Percentiles rank a stretch among this genome's conserved stretches.
These are phyloP conservation scores for Parascotia fuliginaria DNA, from an alignment of 2,888 invertebrate species.

Conservation along the genomic window DNA sequence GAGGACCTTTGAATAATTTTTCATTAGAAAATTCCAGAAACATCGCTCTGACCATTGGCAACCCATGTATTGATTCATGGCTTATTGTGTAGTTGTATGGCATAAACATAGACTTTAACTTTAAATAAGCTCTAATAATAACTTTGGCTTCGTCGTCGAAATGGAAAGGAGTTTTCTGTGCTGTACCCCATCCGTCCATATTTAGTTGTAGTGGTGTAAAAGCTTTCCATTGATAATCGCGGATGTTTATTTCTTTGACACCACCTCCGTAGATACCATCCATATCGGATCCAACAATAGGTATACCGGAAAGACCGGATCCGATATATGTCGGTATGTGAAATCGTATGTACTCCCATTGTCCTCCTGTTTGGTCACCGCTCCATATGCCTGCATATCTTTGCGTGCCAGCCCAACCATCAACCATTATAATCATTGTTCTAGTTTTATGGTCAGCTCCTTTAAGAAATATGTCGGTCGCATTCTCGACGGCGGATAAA, in stretches of 20 bases:
- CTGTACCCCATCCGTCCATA: slow-evolving; percentile 79
- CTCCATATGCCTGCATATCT: slow-evolving; percentile 76
- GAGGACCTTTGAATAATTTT: no score
- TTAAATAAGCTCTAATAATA: slow-evolving; percentile 76
- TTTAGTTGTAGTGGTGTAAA: slow-evolving; percentile 79
- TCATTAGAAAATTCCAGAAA: slow-evolving; percentile 73
- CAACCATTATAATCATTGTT: slow-evolving; percentile 74
- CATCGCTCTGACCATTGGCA: slow-evolving; percentile 79
- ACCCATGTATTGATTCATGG: slow-evolving; percentile 61
- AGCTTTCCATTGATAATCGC: slow-evolving; percentile 80
- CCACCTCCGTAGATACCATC: slow-evolving; percentile 76
- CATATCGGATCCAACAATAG: slow-evolving; percentile 77
- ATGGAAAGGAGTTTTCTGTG: slow-evolving; percentile 72
- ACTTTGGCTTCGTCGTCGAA: slow-evolving; percentile 64
- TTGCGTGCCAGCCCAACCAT: slow-evolving; percentile 81
- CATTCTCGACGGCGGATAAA: slow-evolving; percentile 70
- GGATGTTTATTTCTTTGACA: slow-evolving; percentile 64
- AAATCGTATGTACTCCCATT: slow-evolving; percentile 80
- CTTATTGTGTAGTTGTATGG: slow-evolving; percentile 77
- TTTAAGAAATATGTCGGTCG: slow-evolving; percentile 61
- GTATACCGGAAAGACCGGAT: slow-evolving; percentile 73
- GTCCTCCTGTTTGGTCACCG: slow-evolving; percentile 76
- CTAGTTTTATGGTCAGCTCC: slow-evolving; percentile 53
- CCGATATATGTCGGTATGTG: slow-evolving; percentile 80
- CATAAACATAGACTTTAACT: slow-evolving; percentile 74